Evolutionary conservation across 2,113 vertebrate species (phyloP), one percentile per base, ranked within the genome.

Genomic region (Sphyrna mokarran): DNA sequence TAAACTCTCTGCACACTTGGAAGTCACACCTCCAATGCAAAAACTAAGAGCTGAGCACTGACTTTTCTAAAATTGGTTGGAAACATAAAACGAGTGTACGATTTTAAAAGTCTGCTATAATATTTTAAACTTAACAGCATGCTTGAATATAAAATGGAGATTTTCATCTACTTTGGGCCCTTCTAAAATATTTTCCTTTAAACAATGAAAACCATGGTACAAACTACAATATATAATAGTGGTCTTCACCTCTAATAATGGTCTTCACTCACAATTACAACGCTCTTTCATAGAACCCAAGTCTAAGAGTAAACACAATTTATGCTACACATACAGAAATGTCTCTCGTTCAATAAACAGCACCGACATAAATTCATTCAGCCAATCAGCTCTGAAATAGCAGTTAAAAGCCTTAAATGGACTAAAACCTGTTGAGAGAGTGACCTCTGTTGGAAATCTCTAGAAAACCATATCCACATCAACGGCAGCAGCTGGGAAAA

Each of bases 331-430:
- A 33, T n/a, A 91, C 26, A 14, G 87, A 90, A 63, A 91, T 91
- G 29, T 16, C 86, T 63, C 29, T 14, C n/a, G 33, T 18, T 61
- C 13, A 63, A n/a, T 83, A 91, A 91, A 63, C 58, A 91, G 14
- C 58, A 91, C 48, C 80, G 13, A 10, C 86, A 54, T 68, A 23
- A 68, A 66, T 68, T 94, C 61, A 94, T 37, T 68, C 18, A 63
- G 16, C 90, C 90, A 94, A 94, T 94, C 90, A 94, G 23, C 90
- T 94, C 22, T 68, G 26, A 70, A 94, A 43, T 11, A 23, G 66
- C 37, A 70, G 37, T 94, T 70, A 70, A 94, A 94, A 94, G 43
- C 93, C 93, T 48, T 94, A 94, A 94, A 94, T 94, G 93, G 93
- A 70, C 66, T 94, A 43, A 68, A 94, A 94, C 43, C 37, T 94